A percentile compares a stretch with the other conserved stretches of the same genome.
phyloP scores from a whole-genome alignment of 2,113 vertebrate genomes.

The Brienomyrus brachyistius region DNA sequence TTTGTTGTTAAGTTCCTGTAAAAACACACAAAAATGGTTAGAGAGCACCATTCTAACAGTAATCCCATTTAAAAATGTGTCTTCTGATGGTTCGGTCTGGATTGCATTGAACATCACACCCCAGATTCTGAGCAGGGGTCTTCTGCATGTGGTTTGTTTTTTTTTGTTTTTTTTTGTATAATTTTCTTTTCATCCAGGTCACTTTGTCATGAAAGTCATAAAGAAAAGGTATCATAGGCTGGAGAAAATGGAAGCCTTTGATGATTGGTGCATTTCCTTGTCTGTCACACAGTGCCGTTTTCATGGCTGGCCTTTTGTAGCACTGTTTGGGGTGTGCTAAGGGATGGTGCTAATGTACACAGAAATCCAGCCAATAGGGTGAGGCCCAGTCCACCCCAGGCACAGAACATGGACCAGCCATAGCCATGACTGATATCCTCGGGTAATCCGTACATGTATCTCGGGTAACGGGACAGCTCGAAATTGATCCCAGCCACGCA shows the following conservation, averaged over 20 bases:
- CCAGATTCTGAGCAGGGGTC: background rate
- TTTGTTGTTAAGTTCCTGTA: constrained; percentile 4
- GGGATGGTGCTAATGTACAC: constrained; percentile 83
- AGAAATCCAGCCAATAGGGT: constrained; percentile 87
- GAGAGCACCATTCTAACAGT: constrained; percentile 67
- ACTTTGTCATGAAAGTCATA: background rate
- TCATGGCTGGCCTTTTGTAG: constrained; percentile 85
- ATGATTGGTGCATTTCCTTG: constrained; percentile 34
- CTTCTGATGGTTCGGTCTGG: constrained; percentile 32
- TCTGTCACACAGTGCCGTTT: constrained; percentile 80
- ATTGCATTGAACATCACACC: constrained; percentile 25
- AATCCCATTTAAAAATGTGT: constrained; percentile 41
- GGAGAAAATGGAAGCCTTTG: constrained; percentile 26
- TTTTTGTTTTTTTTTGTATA: constrained; percentile 18
- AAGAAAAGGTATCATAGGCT: background rate
- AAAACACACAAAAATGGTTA: constrained; percentile 20
- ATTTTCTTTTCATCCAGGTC: background rate
- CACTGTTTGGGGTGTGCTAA: constrained; percentile 72
- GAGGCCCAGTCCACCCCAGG: constrained; percentile 87
- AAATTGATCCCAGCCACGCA: constrained; percentile 92
- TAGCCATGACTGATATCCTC: constrained; percentile 94
- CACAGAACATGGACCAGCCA: constrained; percentile 96
- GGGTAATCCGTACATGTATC: constrained; percentile 82
- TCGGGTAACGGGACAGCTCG: constrained; percentile 83
- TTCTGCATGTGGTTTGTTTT: background rate